Percentiles rank a stretch among this genome's conserved stretches.
These are phyloP conservation scores for Incurvaria masculella DNA, from an alignment of 2,888 invertebrate species.

Conservation along the genomic window DNA sequence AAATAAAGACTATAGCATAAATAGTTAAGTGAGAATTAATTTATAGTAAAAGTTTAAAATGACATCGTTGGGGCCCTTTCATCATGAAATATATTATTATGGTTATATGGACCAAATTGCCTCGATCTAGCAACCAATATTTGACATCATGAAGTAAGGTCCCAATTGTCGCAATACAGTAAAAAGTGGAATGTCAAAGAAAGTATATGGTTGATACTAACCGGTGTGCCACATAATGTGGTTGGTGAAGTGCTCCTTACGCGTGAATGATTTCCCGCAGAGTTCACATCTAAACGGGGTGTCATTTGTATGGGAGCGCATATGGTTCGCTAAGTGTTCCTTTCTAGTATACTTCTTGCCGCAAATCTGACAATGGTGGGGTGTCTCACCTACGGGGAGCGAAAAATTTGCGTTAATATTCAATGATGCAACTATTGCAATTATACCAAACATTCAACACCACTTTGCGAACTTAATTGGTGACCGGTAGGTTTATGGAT, in stretches of 20 bases:
- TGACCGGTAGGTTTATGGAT: background rate
- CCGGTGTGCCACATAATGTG: conserved; percentile 87
- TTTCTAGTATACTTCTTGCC: conserved; percentile 87
- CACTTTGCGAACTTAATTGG: background rate
- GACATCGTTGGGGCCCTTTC: too few species aligned
- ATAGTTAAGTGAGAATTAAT: too few species aligned
- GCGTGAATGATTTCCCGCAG: conserved; percentile 84
- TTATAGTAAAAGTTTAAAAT: too few species aligned
- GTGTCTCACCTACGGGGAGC: conserved; percentile 71
- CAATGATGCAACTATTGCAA: conserved; percentile 51
- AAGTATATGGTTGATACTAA: conserved; percentile 31
- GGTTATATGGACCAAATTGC: too few species aligned
- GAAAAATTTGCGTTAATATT: conserved; percentile 51
- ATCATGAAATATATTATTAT: too few species aligned
- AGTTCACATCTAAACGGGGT: conserved; percentile 85
- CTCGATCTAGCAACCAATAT: too few species aligned
- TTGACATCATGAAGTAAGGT: background rate
- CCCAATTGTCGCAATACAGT: background rate
- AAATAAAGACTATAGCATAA: too few species aligned
- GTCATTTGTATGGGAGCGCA: conserved; percentile 85
- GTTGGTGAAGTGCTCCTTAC: conserved; percentile 89
- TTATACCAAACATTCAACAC: background rate
- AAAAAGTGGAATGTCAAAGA: background rate
- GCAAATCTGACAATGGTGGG: conserved; percentile 83
- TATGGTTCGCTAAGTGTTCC: conserved; percentile 85